Evolutionary conservation across 1,140 invertebrate species (phyloP).

Genomic region (Ganaspis sp.): DNA sequence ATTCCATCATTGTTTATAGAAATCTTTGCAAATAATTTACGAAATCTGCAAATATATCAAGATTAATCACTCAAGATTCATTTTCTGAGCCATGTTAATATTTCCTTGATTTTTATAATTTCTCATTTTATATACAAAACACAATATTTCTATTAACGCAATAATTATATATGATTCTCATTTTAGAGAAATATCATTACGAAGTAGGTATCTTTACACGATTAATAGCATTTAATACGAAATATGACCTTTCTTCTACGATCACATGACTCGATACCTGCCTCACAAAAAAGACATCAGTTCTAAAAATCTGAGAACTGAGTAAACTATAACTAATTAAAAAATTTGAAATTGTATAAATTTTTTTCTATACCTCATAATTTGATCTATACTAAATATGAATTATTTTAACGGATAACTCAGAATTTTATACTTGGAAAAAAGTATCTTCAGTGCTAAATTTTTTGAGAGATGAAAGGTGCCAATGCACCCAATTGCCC

Average conservation of each 20-base stretch:
- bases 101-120: not conserved
- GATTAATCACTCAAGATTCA: not conserved
- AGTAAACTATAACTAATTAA: not conserved
- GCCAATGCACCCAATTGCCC: slow-evolving; percentile 77
- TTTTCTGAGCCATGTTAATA: not conserved
- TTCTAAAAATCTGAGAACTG: not conserved
- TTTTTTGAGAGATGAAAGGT: slow-evolving; percentile 73
- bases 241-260: not conserved
- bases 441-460: slow-evolving; percentile 58
- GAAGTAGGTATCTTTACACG: slow-evolving; percentile 1
- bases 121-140: not conserved
- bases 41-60: not conserved
- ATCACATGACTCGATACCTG: not conserved
- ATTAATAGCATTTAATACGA: slow-evolving; percentile 11
- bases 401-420: not conserved
- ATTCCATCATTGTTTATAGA: not conserved
- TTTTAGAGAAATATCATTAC: not conserved
- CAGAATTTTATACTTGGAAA: not conserved
- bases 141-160: not conserved
- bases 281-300: not conserved
- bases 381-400: not conserved
- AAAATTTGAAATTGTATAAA: slow-evolving; percentile 3
- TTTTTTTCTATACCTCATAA: not conserved
- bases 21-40: not conserved
- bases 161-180: not conserved